Evolutionary conservation across 2,113 vertebrate genomes (phyloP), one percentile per base, ranked within the genome.

Genomic region (Cebus imitator): DNA sequence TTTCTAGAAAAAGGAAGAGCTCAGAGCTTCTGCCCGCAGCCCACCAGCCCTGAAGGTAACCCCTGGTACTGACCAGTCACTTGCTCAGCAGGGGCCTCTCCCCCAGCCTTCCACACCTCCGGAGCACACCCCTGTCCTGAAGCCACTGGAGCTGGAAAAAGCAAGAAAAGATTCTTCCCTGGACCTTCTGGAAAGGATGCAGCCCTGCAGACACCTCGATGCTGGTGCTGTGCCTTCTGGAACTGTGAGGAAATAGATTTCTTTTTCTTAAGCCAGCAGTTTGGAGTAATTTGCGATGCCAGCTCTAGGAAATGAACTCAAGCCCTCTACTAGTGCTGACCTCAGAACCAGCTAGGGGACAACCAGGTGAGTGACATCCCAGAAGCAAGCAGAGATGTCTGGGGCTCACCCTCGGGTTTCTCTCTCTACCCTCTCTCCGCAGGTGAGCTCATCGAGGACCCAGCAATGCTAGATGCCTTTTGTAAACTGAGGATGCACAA

Each of bases 1-100:
- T 97, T 88, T 64, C 64, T 43, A 75, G 70, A 75, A 72, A 90
- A 91, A 80, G 48, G 20, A 48, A 87, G 37, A 3, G 32, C 50
- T 70, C 86, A 68, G 87, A 81, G 68, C 21, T 25, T 17, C 16
- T 17, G 25, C 50, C 17, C 16, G 2, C 5, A 48, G 30, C 27
- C 57, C 32, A 4, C 32, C 45, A 40, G 50, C 45, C 91, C 27
- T 20, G 30, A 79, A 20, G 48, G 17, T 20, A 32, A 17, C 30
- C 66, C 10, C 78, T 13, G n/a, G n/a, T 30, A 6, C 75, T 48
- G 73, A 40, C 20, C 25, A 48, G 3, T 20, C 37, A 11, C 30
- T 35, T 21, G 45, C 17, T 73, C 50, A 16, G 25, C 17, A 3
- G 43, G 45, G 37, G 20, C 23, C 18, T 35, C 48, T 68, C 4